These are phyloP conservation scores for Dallia pectoralis DNA, from an alignment of 2,797 vertebrate genomes.

Conservation along the genomic window DNA sequence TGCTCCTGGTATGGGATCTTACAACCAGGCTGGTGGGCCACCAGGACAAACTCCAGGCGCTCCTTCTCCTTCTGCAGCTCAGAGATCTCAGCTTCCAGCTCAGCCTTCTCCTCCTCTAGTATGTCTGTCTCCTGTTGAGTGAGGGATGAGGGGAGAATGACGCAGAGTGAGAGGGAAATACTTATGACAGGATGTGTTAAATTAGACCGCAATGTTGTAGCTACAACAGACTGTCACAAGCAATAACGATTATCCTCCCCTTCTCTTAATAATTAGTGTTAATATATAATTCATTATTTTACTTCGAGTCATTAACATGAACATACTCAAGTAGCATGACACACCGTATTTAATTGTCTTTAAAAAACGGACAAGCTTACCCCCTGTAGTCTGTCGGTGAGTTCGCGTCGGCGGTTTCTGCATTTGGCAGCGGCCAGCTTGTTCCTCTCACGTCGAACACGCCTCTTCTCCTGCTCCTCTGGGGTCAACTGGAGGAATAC, in stretches of 20 bases:
- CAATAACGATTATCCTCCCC: conserved; percentile 34
- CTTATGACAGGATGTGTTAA: conserved; percentile 26
- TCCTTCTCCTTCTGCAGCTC: conserved; percentile 97
- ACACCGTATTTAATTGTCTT: conserved; percentile 39
- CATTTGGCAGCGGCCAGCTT: conserved; percentile 95
- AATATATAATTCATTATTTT: conserved; percentile 14
- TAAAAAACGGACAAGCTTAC: conserved; percentile 73
- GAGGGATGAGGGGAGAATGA: conserved; percentile 13
- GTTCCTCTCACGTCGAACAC: conserved; percentile 90
- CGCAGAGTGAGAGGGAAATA: conserved; percentile 30
- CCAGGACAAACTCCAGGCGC: conserved; percentile 91
- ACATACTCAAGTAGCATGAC: conserved; percentile 24
- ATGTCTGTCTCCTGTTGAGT: conserved; percentile 88
- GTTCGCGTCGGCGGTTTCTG: conserved; percentile 89
- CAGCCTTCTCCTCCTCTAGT: conserved; percentile 93
- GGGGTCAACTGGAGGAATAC: conserved; percentile 81
- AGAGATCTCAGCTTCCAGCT: conserved; percentile 93
- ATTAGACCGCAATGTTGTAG: conserved; percentile 36
- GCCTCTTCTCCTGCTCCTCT: conserved; percentile 92
- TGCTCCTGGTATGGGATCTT: conserved; percentile 85
- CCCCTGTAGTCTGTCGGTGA: conserved; percentile 93
- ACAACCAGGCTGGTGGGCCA: conserved; percentile 91
- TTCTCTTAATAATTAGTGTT: conserved; percentile 10
- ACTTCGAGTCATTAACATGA: conserved; percentile 29
- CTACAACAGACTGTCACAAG: conserved; percentile 32